Conservation (phyloP, 2,797 vertebrate species). For the Cyclopterus lumpus region DNA sequence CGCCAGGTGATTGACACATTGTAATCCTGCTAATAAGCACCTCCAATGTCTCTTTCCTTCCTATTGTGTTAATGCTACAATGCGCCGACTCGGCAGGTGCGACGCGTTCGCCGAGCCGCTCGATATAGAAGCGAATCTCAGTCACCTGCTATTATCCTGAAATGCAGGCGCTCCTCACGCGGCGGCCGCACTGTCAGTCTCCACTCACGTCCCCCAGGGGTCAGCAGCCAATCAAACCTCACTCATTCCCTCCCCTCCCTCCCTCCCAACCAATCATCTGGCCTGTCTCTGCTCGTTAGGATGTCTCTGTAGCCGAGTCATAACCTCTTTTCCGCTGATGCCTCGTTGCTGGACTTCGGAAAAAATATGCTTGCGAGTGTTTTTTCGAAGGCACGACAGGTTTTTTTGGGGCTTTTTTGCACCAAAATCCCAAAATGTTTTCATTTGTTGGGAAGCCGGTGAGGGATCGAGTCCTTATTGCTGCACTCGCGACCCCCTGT, state of each 20-base stretch:
- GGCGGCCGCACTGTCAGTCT: conserved; percentile 50
- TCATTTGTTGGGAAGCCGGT: background rate
- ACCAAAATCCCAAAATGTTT: too few relatives aligned
- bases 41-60: conserved; percentile 61
- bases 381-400: background rate
- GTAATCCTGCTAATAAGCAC: conserved; percentile 82
- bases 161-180: conserved; percentile 33
- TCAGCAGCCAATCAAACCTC: conserved; percentile 71
- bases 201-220: conserved; percentile 49
- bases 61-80: conserved; percentile 71
- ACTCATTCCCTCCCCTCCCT: conserved; percentile 27
- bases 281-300: conserved; percentile 68
- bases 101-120: conserved; percentile 38
- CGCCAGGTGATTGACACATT: conserved; percentile 73
- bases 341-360: conserved; percentile 16
- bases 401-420: background rate
- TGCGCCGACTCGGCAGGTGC: conserved; percentile 59
- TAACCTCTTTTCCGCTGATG: background rate
- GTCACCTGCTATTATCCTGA: conserved; percentile 65
- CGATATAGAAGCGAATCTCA: conserved; percentile 43
- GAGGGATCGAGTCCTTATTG: background rate
- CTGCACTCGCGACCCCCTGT: background rate
- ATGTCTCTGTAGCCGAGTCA: conserved; percentile 21
- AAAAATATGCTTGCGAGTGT: conserved; percentile 21
- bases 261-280: conserved; percentile 63